Evolutionary conservation across 2,113 vertebrate genomes (phyloP).

Genomic region (Myotis yumanensis): DNA sequence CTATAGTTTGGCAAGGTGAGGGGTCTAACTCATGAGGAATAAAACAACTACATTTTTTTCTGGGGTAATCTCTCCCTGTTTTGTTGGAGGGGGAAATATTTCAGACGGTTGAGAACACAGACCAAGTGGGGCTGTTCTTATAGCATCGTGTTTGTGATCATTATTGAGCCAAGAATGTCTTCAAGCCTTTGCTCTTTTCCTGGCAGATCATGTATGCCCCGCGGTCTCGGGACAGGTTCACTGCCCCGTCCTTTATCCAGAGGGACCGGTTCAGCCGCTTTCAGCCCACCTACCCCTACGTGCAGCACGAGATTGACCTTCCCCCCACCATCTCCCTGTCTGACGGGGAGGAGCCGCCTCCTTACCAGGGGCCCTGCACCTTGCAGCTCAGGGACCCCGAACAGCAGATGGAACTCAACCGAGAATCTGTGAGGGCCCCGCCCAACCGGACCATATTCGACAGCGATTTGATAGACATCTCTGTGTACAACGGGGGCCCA

Average conservation of each 20-base stretch:
- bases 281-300: conserved; percentile 97
- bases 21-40: not conserved
- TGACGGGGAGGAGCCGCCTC: conserved; percentile 95
- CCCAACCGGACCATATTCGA: conserved; percentile 99
- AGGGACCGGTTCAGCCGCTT: conserved; percentile 96
- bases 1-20: not conserved
- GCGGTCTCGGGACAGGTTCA: conserved; percentile 92
- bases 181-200: conserved; percentile 32
- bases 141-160: accelerated
- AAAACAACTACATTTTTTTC: not conserved
- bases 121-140: not conserved
- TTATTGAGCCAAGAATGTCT: not conserved
- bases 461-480: conserved; percentile 94
- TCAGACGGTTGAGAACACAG: not conserved
- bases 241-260: conserved; percentile 93
- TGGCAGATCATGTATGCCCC: conserved; percentile 93
- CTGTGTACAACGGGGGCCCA: conserved; percentile 90
- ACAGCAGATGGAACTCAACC: conserved; percentile 98
- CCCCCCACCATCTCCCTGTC: conserved; percentile 98
- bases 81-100: not conserved
- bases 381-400: conserved; percentile 96
- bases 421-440: conserved; percentile 95
- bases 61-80: not conserved
- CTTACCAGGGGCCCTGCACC: conserved; percentile 96
- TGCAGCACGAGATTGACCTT: conserved; percentile 97